phyloP scores from a whole-genome alignment of 2,113 vertebrate genomes.

The Thalassarche chlororhynchos region DNA sequence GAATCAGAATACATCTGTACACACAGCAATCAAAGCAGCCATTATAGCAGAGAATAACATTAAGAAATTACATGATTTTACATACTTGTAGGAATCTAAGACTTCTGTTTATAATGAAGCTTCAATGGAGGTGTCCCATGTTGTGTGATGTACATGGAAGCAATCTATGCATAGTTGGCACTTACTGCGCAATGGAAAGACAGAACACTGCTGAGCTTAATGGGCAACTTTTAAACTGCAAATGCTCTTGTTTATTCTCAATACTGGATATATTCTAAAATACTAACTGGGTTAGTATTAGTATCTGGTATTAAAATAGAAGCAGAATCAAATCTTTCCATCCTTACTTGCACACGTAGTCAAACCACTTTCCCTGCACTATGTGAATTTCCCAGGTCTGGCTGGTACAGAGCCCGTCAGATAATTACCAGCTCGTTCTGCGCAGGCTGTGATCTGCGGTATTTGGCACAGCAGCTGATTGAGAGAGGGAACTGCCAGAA shows the following conservation, averaged over 20 bases:
- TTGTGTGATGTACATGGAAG: not conserved
- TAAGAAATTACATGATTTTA: not conserved
- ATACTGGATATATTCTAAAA: not conserved
- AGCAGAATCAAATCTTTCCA: not conserved
- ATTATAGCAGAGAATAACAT: not conserved
- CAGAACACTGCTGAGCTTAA: not conserved
- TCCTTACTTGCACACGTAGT: not conserved
- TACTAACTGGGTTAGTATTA: not conserved
- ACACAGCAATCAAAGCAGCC: not conserved
- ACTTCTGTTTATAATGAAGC: not conserved
- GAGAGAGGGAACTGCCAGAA: not conserved
- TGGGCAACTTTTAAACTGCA: not conserved
- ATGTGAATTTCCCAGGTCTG: not conserved
- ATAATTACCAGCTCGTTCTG: not conserved
- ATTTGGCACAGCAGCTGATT: not conserved
- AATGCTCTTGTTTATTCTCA: not conserved
- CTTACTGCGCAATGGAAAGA: not conserved
- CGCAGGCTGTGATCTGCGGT: accelerated
- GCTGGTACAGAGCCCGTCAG: not conserved
- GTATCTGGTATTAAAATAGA: not conserved
- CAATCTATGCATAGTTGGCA: not conserved
- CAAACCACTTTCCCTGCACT: not conserved
- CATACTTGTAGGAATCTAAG: not conserved
- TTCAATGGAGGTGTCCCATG: not conserved
- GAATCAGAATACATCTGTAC: not conserved